phyloP scores from a whole-genome alignment of 2,113 vertebrate species.

The Percina caprodes region DNA sequence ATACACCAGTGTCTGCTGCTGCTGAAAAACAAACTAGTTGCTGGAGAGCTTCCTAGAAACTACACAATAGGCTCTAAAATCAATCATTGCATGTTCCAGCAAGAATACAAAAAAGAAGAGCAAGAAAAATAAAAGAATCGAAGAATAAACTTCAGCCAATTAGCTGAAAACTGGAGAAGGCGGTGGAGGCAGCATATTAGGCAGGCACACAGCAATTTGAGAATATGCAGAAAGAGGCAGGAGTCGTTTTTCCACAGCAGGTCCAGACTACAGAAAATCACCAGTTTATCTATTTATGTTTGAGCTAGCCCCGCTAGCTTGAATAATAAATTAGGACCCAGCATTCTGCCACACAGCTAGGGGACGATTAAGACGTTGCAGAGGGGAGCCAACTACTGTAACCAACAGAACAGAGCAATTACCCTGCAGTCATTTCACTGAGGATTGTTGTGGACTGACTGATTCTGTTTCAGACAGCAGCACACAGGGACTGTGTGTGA shows the following conservation, averaged over 20 bases:
- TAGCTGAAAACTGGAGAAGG: slow-evolving; percentile 25
- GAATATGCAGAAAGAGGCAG: slow-evolving; percentile 23
- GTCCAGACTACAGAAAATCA: slow-evolving; percentile 29
- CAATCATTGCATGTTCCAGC: slow-evolving; percentile 31
- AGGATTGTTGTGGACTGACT: slow-evolving; percentile 9
- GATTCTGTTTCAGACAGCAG: slow-evolving; percentile 28
- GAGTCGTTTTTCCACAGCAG: slow-evolving; percentile 1
- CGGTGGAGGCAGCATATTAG: slow-evolving; percentile 7
- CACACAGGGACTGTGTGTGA: slow-evolving; percentile 14
- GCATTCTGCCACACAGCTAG: slow-evolving; percentile 37
- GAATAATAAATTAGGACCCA: slow-evolving; percentile 46
- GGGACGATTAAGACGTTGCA: slow-evolving; percentile 38
- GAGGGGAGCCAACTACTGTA: slow-evolving; percentile 34
- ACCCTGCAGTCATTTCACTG: slow-evolving; percentile 31
- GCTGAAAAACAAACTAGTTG: slow-evolving; percentile 22
- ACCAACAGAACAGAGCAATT: slow-evolving; percentile 50
- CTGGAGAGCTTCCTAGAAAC: slow-evolving; percentile 22
- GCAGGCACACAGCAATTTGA: slow-evolving; percentile 24
- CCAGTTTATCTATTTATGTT: slow-evolving; percentile 37
- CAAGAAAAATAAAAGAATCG: slow-evolving; percentile 8
- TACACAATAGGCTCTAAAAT: slow-evolving; percentile 44
- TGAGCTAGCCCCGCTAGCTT: slow-evolving; percentile 1
- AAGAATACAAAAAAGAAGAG: not conserved
- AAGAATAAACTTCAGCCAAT: slow-evolving; percentile 52
- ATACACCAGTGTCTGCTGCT: not conserved